phyloP scores from a whole-genome alignment of 2,797 vertebrate species.

The Gallinago nigripennis region DNA sequence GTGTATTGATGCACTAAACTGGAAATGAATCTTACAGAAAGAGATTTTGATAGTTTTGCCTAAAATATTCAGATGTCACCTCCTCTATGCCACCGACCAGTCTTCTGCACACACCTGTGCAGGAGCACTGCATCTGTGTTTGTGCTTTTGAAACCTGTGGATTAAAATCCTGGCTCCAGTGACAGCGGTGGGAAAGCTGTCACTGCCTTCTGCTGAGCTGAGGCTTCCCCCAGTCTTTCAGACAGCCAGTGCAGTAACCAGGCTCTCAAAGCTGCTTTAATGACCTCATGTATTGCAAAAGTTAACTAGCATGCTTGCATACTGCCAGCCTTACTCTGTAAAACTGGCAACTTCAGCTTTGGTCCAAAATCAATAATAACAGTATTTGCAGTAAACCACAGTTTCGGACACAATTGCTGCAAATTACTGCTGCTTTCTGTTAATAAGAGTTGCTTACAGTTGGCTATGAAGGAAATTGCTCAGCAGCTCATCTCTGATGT shows the following conservation, averaged over 20 bases:
- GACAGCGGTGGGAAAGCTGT: background rate
- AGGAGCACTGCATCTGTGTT: background rate
- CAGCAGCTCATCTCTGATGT: background rate
- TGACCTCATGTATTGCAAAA: background rate
- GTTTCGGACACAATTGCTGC: constrained; percentile 15
- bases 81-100: background rate
- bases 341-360: background rate
- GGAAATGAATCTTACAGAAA: background rate
- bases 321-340: background rate
- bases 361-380: constrained; percentile 49
- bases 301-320: background rate
- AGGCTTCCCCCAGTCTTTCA: background rate
- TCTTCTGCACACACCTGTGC: background rate
- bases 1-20: background rate
- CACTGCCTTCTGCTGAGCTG: background rate
- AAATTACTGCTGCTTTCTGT: constrained; percentile 17
- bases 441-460: constrained; percentile 43
- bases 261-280: background rate
- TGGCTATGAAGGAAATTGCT: background rate
- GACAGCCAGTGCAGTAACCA: background rate
- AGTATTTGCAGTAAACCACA: constrained; percentile 33
- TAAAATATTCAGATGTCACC: background rate
- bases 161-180: background rate
- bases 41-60: background rate
- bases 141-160: background rate